These are phyloP conservation scores for Takifugu bimaculatus DNA, from an alignment of 2,113 vertebrate species.

Conservation along the genomic window DNA sequence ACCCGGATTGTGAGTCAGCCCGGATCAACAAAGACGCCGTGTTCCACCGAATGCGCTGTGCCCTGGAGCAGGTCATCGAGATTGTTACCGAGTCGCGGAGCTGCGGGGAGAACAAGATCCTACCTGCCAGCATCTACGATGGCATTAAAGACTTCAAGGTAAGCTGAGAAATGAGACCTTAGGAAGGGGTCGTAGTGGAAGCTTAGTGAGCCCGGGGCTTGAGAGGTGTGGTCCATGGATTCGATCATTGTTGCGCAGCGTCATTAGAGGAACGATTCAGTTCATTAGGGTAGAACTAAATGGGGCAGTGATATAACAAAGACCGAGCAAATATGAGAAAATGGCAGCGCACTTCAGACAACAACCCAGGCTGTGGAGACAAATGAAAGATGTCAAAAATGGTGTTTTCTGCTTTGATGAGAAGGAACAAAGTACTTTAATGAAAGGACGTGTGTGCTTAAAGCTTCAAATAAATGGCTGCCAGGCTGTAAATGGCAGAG, in stretches of 20 bases:
- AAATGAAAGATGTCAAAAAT: no score
- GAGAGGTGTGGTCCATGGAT: no score
- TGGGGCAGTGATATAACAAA: no score
- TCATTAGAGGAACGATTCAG: no score
- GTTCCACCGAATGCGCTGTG: slow-evolving; percentile 92
- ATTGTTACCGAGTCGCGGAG: slow-evolving; percentile 89
- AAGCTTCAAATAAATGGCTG: slow-evolving; percentile 23
- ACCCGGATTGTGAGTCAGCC: slow-evolving; percentile 97
- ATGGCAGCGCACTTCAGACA: no score
- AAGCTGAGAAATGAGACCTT: slow-evolving; percentile 14
- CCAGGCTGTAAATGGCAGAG: slow-evolving; percentile 7
- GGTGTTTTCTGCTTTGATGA: background rate
- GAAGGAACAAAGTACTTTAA: slow-evolving; percentile 19
- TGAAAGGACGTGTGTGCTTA: slow-evolving; percentile 17
- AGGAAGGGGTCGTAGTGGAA: background rate
- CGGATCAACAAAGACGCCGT: slow-evolving; percentile 95
- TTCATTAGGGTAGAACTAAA: no score
- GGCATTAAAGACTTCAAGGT: slow-evolving; percentile 96
- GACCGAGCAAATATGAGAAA: no score
- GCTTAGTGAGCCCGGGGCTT: no score
- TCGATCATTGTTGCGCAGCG: no score
- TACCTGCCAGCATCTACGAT: slow-evolving; percentile 85
- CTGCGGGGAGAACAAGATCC: slow-evolving; percentile 78
- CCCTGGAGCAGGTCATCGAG: slow-evolving; percentile 95
- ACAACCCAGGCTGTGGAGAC: no score